Evolutionary conservation across 2,797 vertebrate genomes (phyloP), one percentile per base, ranked within the genome.

Genomic region (Orestias chungarensis): DNA sequence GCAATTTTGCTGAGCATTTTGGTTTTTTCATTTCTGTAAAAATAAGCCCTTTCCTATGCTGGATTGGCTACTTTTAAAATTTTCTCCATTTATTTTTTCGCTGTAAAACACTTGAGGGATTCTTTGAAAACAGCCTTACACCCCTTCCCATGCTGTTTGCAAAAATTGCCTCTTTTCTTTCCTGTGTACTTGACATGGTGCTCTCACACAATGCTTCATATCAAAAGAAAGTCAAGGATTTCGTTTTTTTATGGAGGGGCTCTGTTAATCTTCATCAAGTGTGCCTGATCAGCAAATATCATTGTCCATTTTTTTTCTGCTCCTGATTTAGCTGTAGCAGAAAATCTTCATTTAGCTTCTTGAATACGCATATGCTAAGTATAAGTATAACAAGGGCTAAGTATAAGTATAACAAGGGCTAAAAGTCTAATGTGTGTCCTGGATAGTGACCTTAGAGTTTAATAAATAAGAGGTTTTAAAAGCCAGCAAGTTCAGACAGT

Each of bases 381-480:
- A 31, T 66, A 70, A 66, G 10, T 42, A n/a, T n/a, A n/a, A n/a
- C n/a, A n/a, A n/a, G n/a, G n/a, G 54, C 25, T 52, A 23, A 70
- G 33, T 70, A 31, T 66, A 70, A 66, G 10, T 42, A n/a, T n/a
- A n/a, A 20, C 1, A 8, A 31, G 65, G n/a, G 42, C 47, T 67
- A 49, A 64, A 69, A 64, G 66, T 57, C 17, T 20, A 4, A 3
- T 3, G 31, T 33, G 18, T 20, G 35, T 29, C 23, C 5, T 52
- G 52, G 33, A 68, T 25, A 20, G 14, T n/a, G 35, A 73, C 74
- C 74, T 35, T 70, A 27, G 59, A 3, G 7, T 74, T 6, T 75
- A 73, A 69, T 70, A 42, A 80, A 73, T 74, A 70, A 70, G 75
- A 44, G 18, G 6, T 74, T 70, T 76, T 73, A 3, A 76, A 74